Percentiles rank a stretch among this genome's conserved stretches.
phyloP scores from a whole-genome alignment of 2,888 invertebrate genomes.

The Acanthopleura granulata region DNA sequence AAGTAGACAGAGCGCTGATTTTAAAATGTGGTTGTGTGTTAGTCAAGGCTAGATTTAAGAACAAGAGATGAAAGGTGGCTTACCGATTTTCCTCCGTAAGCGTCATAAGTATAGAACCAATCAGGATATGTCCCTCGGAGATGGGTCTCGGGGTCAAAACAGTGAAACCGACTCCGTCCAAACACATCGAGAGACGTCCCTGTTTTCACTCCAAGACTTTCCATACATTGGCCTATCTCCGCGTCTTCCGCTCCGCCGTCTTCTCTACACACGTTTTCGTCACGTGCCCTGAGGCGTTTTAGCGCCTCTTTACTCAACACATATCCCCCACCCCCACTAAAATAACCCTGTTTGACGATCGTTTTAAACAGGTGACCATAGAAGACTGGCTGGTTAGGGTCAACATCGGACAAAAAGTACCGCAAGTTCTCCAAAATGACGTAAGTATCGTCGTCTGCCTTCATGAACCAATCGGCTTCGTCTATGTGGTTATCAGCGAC shows the following conservation, averaged over 20 bases:
- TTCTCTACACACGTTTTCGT: conserved; percentile 38
- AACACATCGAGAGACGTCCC: conserved; percentile 56
- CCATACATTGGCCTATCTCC: conserved; percentile 62
- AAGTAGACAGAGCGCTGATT: too few relatives aligned
- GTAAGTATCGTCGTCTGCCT: conserved; percentile 98
- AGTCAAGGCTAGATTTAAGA: too few relatives aligned
- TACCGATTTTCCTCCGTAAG: conserved; percentile 59
- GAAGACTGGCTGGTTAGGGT: conserved; percentile 83
- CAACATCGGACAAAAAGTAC: conserved; percentile 85
- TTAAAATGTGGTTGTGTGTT: too few relatives aligned
- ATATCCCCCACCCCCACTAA: conserved; percentile 80
- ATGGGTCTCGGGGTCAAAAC: conserved; percentile 60
- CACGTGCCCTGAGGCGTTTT: conserved; percentile 78
- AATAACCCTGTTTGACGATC: conserved; percentile 66
- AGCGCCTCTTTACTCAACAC: conserved; percentile 87
- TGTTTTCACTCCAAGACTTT: conserved; percentile 55
- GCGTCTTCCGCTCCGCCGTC: conserved; percentile 64
- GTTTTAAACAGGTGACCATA: conserved; percentile 74
- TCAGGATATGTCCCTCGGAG: conserved; percentile 56
- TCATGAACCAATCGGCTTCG: conserved; percentile 94
- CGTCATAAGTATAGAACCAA: conserved; percentile 62
- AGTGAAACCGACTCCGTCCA: conserved; percentile 62
- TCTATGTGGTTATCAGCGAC: conserved; percentile 83
- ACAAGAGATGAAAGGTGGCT: not conserved
- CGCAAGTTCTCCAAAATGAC: conserved; percentile 94